Base-by-base conservation (phyloP, 1,140 invertebrate genomes). In the Drosophila jambulina region DNA sequence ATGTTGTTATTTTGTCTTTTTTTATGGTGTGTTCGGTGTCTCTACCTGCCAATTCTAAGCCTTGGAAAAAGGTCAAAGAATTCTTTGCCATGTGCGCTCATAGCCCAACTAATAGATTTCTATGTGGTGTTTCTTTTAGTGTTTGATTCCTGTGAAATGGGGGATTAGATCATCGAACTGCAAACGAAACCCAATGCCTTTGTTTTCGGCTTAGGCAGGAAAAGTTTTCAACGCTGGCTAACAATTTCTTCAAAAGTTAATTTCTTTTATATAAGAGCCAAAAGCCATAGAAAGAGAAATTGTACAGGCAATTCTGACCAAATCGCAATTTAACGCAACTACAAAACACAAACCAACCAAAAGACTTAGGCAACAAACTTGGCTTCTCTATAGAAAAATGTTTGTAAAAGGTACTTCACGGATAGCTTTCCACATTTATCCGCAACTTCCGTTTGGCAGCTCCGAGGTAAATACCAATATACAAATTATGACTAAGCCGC, bases 401-500 rank as follows among this genome's bases (percentile, higher is more conserved):
- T 27, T 9, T 48, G 15, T n/a, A 48, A 48, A 27, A 10, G 15
- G 46, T 27, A 48, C 27, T 58, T 27, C 4, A 42, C 42, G 23
- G 38, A 32, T 62, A 43, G 25, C 34, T 51, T 62, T 62, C 32
- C 43, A 42, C 48, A 36, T 62, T 45, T 29, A 53, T 29, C 34
- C 27, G 40, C 48, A 69, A 82, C 71, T 83, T 87, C 80, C 83
- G 80, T 77, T 88, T 83, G 49, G 40, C 56, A 70, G 64, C 56
- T 72, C 40, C 15, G 29, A 67, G 48, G 29, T 34, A 70, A 70
- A 70, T 67, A 61, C 63, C 71, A 82, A 83, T 88, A 63, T 51
- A 76, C 65, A 53, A 67, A 80, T 88, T 83, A 87, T 87, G 83
- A 87, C 83, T 87, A 87, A 88, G 86, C 80, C 49, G 40, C 54